Conservation (phyloP, 2,113 vertebrate species). For the Crypturellus undulatus region DNA sequence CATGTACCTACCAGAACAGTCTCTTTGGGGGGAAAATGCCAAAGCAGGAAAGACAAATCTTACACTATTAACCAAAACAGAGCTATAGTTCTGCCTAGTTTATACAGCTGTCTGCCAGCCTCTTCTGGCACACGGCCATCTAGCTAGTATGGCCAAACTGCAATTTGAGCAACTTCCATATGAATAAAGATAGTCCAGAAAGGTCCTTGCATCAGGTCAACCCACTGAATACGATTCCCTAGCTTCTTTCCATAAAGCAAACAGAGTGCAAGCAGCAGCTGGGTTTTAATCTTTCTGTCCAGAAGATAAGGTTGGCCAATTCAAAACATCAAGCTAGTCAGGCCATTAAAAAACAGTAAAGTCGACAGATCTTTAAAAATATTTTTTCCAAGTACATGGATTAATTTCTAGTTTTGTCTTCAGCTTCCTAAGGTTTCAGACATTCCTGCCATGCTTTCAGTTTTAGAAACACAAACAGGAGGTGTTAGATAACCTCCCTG, state of each 20-base stretch:
- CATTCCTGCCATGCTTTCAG: conserved; percentile 7
- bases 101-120: rapidly evolving
- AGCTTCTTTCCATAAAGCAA: neutral
- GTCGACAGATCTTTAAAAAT: neutral
- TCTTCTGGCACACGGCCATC: neutral
- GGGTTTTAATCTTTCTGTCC: neutral
- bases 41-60: neutral
- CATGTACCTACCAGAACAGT: neutral
- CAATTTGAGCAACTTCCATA: neutral
- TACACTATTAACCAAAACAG: neutral
- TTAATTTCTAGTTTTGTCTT: conserved; percentile 36
- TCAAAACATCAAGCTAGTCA: neutral
- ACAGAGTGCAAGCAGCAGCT: neutral
- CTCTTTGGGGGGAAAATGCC: neutral
- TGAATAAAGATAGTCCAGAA: rapidly evolving
- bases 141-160: neutral
- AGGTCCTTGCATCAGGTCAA: neutral
- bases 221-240: neutral
- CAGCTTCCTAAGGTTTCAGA: neutral
- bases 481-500: neutral
- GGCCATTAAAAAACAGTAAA: neutral
- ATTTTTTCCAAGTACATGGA: neutral
- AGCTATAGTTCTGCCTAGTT: neutral
- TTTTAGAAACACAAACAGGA: conserved; percentile 8
- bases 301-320: neutral